Evolutionary conservation across 2,113 vertebrate genomes (phyloP), one percentile per base, ranked within the genome.

Genomic region (Campylomormyrus numenius): DNA sequence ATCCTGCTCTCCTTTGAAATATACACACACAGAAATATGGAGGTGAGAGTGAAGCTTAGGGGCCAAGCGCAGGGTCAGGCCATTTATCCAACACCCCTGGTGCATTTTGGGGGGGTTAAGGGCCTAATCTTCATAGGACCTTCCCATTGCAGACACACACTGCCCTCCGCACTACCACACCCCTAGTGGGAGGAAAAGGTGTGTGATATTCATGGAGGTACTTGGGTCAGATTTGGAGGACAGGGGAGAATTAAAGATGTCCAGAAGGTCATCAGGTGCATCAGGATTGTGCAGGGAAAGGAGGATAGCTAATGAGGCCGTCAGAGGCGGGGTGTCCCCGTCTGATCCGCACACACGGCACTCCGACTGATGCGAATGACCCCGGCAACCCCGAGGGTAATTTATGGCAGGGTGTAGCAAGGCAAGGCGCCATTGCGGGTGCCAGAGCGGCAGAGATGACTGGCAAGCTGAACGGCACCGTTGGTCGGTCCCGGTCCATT

Each of bases 341-440:
- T 10, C 35, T 45, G 56, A 62, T n/a, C 19, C 21, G 2, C 10
- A 5, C 77, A 91, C 91, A 88, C 90, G 88, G 89, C 93, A 53
- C 87, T 89, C 90, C 88, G 58, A 62, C 92, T 88, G 86, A 92
- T 66, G 48, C 66, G 88, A 92, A 89, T 66, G 92, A 94, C 92
- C 93, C 93, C 92, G 92, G 93, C 92, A 90, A 91, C 62, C 35
- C 58, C 5, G 4, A 90, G 77, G 39, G 56, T 92, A 94, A 94
- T 95, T 94, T 93, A 95, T 92, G 91, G 91, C 90, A 91, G 91
- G 89, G 91, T 90, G 90, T 91, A 93, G 90, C 88, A 56, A 93
- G 93, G 90, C 87, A 52, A 93, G 93, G 92, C 92, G 88, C 90
- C 87, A 90, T 5, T 86, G 84, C 88, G 85, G 56, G 90, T 91